Conservation (phyloP, 2,888 invertebrate species). For the Pseudanteris insignis region DNA sequence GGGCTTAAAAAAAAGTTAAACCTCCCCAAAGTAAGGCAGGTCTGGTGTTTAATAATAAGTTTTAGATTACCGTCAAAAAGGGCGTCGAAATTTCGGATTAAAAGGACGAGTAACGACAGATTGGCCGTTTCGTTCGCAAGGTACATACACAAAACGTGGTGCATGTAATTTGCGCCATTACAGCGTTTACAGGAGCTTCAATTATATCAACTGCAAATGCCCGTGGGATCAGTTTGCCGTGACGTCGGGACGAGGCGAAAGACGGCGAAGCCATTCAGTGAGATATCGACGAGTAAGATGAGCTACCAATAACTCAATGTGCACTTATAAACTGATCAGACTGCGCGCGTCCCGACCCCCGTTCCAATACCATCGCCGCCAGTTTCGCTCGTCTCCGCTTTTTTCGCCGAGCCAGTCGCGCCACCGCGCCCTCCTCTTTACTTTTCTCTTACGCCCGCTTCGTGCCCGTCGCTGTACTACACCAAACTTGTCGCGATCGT, state of each 20-base stretch:
- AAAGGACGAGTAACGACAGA: too few species aligned
- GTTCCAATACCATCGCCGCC: constrained; percentile 26
- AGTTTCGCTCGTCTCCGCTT: constrained; percentile 30
- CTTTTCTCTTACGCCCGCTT: constrained; percentile 29
- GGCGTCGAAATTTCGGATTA: neutral
- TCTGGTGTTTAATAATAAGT: too few species aligned
- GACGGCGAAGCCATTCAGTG: constrained; percentile 54
- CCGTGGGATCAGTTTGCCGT: constrained; percentile 29
- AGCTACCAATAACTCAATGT: constrained; percentile 63
- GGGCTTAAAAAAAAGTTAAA: too few species aligned
- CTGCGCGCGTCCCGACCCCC: constrained; percentile 47
- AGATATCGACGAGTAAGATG: constrained; percentile 60
- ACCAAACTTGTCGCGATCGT: constrained; percentile 38
- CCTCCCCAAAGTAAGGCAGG: too few species aligned
- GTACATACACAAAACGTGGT: constrained; percentile 8
- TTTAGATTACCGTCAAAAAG: too few species aligned
- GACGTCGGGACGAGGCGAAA: constrained; percentile 33
- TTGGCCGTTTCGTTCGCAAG: neutral
- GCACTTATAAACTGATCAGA: constrained; percentile 63
- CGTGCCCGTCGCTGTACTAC: constrained; percentile 29
- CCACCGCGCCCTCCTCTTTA: constrained; percentile 36
- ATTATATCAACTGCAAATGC: constrained; percentile 38
- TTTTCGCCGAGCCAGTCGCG: constrained; percentile 31
- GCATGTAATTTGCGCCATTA: constrained; percentile 26
- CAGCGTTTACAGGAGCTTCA: constrained; percentile 17